Percentiles rank a stretch among this genome's conserved stretches.
Evolutionary conservation across 1,140 invertebrate genomes (phyloP).

Genomic region (Mycetomoellerius zeteki): DNA sequence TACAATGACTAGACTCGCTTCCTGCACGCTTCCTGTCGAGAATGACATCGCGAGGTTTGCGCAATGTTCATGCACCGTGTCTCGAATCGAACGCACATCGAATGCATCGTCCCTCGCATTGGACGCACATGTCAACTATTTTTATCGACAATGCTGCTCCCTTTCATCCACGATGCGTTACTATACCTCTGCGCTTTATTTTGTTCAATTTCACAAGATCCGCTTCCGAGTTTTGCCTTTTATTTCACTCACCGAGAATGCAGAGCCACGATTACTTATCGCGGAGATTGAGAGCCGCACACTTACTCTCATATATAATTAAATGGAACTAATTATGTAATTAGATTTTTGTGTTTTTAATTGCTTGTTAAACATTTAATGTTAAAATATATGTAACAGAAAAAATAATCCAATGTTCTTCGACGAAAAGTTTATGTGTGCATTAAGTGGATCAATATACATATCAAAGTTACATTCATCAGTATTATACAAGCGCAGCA

Average conservation of each 20-base stretch:
- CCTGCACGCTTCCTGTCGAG: background rate
- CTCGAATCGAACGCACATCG: slow-evolving; percentile 45
- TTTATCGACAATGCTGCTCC: slow-evolving; percentile 63
- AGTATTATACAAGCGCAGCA: background rate
- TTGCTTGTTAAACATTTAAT: background rate
- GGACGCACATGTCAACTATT: slow-evolving; percentile 57
- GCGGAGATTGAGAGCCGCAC: slow-evolving; percentile 28
- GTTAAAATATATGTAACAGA: background rate
- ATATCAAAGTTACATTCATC: background rate
- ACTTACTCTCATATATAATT: background rate
- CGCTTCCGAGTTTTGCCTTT: slow-evolving; percentile 68
- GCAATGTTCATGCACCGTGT: slow-evolving; percentile 35
- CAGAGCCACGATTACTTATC: slow-evolving; percentile 62
- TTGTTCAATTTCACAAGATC: slow-evolving; percentile 55
- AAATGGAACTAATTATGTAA: background rate
- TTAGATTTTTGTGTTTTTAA: background rate
- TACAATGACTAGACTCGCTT: slow-evolving; percentile 27
- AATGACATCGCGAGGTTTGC: slow-evolving; percentile 36
- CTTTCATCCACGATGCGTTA: slow-evolving; percentile 32
- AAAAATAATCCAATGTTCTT: background rate
- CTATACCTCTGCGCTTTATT: slow-evolving; percentile 61
- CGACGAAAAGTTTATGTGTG: background rate
- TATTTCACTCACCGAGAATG: slow-evolving; percentile 50
- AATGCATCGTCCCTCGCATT: slow-evolving; percentile 25
- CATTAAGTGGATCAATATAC: slow-evolving; percentile 13